Evolutionary conservation across 1,140 invertebrate genomes (phyloP).

Genomic region (Dendroctonus ponderosae): DNA sequence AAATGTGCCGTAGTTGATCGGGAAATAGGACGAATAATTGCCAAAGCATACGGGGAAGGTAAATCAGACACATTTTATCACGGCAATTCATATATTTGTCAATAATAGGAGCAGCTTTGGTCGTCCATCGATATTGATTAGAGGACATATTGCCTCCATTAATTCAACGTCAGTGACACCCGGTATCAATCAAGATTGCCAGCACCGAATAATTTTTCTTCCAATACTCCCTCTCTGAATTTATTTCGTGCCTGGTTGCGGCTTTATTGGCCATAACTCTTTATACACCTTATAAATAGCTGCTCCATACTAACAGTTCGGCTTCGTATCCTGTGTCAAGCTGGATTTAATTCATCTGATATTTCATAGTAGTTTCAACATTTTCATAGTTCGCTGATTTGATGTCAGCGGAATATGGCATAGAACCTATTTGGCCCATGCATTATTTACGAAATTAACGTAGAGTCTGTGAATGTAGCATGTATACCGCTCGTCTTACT

Average conservation of each 20-base stretch:
- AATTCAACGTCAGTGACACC: constrained; percentile 19
- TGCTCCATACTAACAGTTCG: constrained; percentile 10
- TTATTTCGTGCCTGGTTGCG: constrained; percentile 26
- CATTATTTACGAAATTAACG: too few species aligned
- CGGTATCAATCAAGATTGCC: constrained; percentile 21
- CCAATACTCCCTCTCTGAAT: constrained; percentile 18
- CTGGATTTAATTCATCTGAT: constrained; percentile 2
- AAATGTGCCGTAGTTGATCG: too few species aligned
- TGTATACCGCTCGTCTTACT: too few species aligned
- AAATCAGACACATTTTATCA: too few species aligned
- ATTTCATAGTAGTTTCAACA: not conserved
- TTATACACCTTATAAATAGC: constrained; percentile 25
- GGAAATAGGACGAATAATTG: too few species aligned
- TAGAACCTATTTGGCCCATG: too few species aligned
- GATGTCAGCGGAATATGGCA: too few species aligned
- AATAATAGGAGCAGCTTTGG: not conserved
- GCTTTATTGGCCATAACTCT: constrained; percentile 32
- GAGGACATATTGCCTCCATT: constrained; percentile 7
- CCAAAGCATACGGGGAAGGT: too few species aligned
- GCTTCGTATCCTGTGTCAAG: constrained; percentile 8
- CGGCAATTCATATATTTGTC: too few species aligned
- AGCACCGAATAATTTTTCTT: constrained; percentile 19
- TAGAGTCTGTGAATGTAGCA: too few species aligned
- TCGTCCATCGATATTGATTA: constrained; percentile 19
- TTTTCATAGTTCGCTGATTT: too few species aligned